These are phyloP conservation scores for Poeciliopsis paucimaculata DNA, from an alignment of 2,797 vertebrate species.

Conservation along the genomic window DNA sequence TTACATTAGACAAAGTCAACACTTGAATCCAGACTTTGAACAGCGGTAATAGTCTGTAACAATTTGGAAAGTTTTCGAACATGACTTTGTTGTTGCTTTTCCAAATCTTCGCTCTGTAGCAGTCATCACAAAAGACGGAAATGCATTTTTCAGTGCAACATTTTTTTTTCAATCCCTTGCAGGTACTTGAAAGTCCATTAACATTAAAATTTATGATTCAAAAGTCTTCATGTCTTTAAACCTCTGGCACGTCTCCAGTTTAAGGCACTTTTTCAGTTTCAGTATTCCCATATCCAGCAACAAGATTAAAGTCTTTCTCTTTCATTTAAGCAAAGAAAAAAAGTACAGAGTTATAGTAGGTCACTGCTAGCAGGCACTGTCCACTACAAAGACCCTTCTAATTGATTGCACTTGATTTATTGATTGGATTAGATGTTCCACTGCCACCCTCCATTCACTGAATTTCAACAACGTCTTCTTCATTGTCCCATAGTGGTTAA, in stretches of 20 bases:
- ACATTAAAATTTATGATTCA: slow-evolving; percentile 22
- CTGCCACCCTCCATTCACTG: slow-evolving; percentile 30
- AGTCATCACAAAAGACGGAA: slow-evolving; percentile 35
- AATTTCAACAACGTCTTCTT: slow-evolving; percentile 45
- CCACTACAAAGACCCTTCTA: slow-evolving; percentile 53
- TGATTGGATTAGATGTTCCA: slow-evolving; percentile 55
- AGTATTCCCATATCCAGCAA: slow-evolving; percentile 68
- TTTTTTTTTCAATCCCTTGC: slow-evolving; percentile 32
- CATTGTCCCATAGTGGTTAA: slow-evolving; percentile 42
- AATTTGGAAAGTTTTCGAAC: slow-evolving; percentile 6
- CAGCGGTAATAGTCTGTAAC: slow-evolving; percentile 25
- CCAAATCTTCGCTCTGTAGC: slow-evolving; percentile 27
- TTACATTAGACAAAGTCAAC: slow-evolving; percentile 21
- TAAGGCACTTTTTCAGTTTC: slow-evolving; percentile 29
- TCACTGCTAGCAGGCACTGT: slow-evolving; percentile 71
- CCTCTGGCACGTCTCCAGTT: slow-evolving; percentile 35
- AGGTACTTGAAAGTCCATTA: slow-evolving; percentile 23
- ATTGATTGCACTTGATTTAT: slow-evolving; percentile 76
- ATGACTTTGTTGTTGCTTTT: slow-evolving; percentile 20
- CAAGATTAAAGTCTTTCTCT: slow-evolving; percentile 58
- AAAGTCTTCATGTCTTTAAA: slow-evolving; percentile 19
- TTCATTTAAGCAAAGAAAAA: slow-evolving; percentile 36
- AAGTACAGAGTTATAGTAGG: slow-evolving; percentile 33
- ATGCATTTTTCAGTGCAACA: slow-evolving; percentile 71
- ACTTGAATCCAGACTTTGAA: slow-evolving; percentile 17